Base-by-base conservation (phyloP, 2,113 vertebrate genomes). In the Alosa alosa region DNA sequence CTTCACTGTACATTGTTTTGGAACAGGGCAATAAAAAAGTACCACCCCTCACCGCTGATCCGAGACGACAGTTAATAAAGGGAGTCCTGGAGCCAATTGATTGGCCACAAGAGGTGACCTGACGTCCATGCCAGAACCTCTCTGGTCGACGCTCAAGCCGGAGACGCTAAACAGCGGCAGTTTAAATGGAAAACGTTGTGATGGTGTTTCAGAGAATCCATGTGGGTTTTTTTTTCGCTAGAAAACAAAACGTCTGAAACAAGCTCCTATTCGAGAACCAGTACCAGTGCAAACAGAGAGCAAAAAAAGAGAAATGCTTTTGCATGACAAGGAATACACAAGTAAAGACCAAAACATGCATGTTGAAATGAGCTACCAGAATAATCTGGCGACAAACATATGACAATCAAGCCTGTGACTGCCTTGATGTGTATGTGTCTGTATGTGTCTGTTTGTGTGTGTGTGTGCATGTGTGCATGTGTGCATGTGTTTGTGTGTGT, bases 51-150 rank as follows among this genome's bases (percentile, higher is more conserved):
- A 36, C 57, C 85, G 47, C 81, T 86, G 85, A 91, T 68, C 84
- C 39, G 81, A 88, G 91, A 84, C 20, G 87, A 85, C 82, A 88
- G 85, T 82, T 90, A 82, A 88, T 72, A 78, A 86, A 85, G 84
- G 55, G 36, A 55, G 49, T 83, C 88, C 83, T 86, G 68, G 83
- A 82, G 81, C 82, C 83, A 85, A 82, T 84, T 72, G 60, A 85
- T 84, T 82, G 83, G 82, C 81, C 11, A 25, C 64, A 17, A 78
- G 72, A 39, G 72, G 72, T 78, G 72, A 78, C 72, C 72, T 17
- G 36, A 15, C 15, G 72, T 78, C 72, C 72, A 15, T 36, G 72
- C 36, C 72, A 78, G 25, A 39, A 78, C 10, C 72, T 39, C 36
- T 78, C 31, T 13, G 11, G 72, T 39, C 36, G 64, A 31, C 7